Conservation (phyloP, 1,140 invertebrate species). For the Micrasema minimum region DNA sequence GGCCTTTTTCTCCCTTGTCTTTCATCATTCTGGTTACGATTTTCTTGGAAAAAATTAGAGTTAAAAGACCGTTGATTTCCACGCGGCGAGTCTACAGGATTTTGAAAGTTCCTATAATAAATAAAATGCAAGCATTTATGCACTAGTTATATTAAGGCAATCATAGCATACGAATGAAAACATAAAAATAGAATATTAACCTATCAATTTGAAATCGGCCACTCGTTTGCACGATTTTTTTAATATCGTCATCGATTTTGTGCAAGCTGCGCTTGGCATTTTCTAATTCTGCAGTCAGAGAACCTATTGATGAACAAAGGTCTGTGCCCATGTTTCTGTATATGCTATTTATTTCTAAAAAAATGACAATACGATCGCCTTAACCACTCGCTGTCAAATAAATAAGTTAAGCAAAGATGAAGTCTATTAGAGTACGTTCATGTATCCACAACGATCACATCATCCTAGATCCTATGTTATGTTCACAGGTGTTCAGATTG, state of each 20-base stretch:
- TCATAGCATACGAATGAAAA: not conserved
- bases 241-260: slow-evolving; percentile 67
- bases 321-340: slow-evolving; percentile 60
- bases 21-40: slow-evolving; percentile 60
- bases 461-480: too few relatives aligned
- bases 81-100: slow-evolving; percentile 57
- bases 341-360: slow-evolving; percentile 15
- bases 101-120: slow-evolving; percentile 43
- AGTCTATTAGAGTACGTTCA: not conserved
- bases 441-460: not conserved
- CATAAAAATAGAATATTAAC: slow-evolving; percentile 56
- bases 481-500: too few relatives aligned
- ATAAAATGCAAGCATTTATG: slow-evolving; percentile 32
- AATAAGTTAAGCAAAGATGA: not conserved
- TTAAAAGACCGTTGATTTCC: slow-evolving; percentile 57
- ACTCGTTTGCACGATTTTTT: slow-evolving; percentile 63
- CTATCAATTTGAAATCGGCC: slow-evolving; percentile 64
- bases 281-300: slow-evolving; percentile 63
- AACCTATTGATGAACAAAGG: slow-evolving; percentile 63
- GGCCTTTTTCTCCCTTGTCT: slow-evolving; percentile 60
- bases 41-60: slow-evolving; percentile 57
- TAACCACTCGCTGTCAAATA: slow-evolving; percentile 27
- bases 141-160: not conserved
- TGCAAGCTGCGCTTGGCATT: slow-evolving; percentile 62
- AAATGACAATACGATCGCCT: slow-evolving; percentile 18